Base-by-base conservation (phyloP, 2,888 invertebrate species). In the Drosophila demipolita region DNA sequence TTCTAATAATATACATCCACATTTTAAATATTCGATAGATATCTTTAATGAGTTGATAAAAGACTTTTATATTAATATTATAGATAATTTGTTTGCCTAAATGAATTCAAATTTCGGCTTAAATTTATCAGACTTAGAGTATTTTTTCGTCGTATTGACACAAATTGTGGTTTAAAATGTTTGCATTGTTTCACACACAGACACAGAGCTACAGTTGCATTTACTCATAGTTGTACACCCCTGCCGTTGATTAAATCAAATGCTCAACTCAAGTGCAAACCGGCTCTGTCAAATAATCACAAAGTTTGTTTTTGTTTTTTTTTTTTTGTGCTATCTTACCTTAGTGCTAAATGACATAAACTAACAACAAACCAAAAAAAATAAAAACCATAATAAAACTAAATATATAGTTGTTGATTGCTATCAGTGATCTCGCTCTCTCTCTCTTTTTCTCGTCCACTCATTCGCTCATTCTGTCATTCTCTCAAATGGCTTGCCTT, bases 231-330 rank as follows among this genome's bases (percentile, higher is more conserved):
- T 33, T 17, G n/a, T 45, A 60, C 79, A 89, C 82, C 83, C 78
- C 79, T 59, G 67, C 52, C 75, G 63, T 69, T 88, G 83, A 84
- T 85, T 89, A 76, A 85, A 80, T 82, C 76, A 79, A 76, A 76
- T 59, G 71, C 55, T 68, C 65, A 70, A 61, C 76, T 86, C 81
- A 86, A 86, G 72, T 80, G 81, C 86, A 85, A 86, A 89, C 88
- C 86, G 88, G 85, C 88, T 86, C 72, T 42, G 83, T 67, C 82
- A 80, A 85, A 73, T 82, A 83, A 87, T 83, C 72, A 72, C 42
- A 82, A 52, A 32, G 17, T 66, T 76, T 80, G 73, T 55, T 80
- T 33, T 74, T 73, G 67, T 73, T 73, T 66, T 71, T 54, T 38
- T 45, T 7, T 45, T 15, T 8, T 23, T 23, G 23, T 23, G 72